A percentile compares a stretch with the other conserved stretches of the same genome.
Conservation (phyloP, 2,797 vertebrate genomes). For the Thripadectes ignobilis region DNA sequence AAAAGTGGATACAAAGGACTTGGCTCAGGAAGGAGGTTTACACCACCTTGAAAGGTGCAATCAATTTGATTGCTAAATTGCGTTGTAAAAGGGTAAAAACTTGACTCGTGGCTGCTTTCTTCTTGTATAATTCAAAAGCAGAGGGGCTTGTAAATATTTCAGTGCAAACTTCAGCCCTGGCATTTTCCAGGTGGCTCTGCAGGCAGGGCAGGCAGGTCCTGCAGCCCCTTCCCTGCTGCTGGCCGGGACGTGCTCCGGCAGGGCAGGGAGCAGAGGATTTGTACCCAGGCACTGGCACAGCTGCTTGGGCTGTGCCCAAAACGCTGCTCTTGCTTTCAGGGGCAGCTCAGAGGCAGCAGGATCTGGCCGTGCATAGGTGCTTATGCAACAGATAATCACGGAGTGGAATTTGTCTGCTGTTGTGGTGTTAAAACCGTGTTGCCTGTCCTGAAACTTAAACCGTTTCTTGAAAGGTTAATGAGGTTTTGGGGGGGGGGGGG, state of each 20-base stretch:
- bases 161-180: neutral
- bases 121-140: neutral
- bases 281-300: fast-evolving
- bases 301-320: neutral
- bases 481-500: neutral
- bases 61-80: constrained; percentile 8
- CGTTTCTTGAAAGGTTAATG: neutral
- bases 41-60: neutral
- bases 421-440: neutral
- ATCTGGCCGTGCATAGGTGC: neutral
- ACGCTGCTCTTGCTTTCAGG: fast-evolving
- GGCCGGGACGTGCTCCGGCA: neutral
- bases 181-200: neutral
- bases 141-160: neutral
- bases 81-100: neutral
- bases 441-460: neutral
- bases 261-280: neutral
- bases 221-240: neutral
- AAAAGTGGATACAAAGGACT: constrained; percentile 16
- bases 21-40: constrained; percentile 11
- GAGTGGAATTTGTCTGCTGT: neutral
- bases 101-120: neutral
- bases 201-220: neutral
- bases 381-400: neutral
- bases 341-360: neutral